phyloP scores from a whole-genome alignment of 30 jellyfish, hydroid and myxozoan genomes.

The Chironex yamaguchii region DNA sequence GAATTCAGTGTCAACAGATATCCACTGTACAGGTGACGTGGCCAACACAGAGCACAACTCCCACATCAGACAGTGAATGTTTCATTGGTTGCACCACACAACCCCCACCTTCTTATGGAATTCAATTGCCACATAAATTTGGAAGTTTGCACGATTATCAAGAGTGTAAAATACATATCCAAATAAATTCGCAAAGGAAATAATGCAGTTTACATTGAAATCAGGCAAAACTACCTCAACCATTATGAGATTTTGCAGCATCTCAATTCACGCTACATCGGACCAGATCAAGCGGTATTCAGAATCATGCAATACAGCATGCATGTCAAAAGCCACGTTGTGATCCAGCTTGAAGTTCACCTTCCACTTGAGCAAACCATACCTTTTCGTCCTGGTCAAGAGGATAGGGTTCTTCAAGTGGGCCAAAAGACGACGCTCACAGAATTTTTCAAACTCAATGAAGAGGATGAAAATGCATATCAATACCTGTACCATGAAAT shows the following conservation, averaged over 20 bases:
- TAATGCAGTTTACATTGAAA: slow-evolving; percentile 63
- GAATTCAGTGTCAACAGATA: slow-evolving; percentile 70
- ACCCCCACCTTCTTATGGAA: slow-evolving; percentile 54
- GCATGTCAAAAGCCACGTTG: slow-evolving; percentile 71
- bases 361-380: slow-evolving; percentile 62
- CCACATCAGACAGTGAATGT: slow-evolving; percentile 45
- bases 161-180: slow-evolving; percentile 55
- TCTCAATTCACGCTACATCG: slow-evolving; percentile 58
- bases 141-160: slow-evolving; percentile 66
- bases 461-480: slow-evolving; percentile 41
- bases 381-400: slow-evolving; percentile 64
- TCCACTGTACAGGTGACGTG: slow-evolving; percentile 74
- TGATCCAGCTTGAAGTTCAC: slow-evolving; percentile 70
- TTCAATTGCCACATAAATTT: slow-evolving; percentile 74
- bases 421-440: slow-evolving; percentile 31
- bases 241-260: slow-evolving; percentile 71
- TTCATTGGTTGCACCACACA: slow-evolving; percentile 78
- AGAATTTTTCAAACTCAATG: slow-evolving; percentile 67
- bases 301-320: slow-evolving; percentile 19
- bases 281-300: slow-evolving; percentile 68
- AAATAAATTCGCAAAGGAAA: slow-evolving; percentile 76
- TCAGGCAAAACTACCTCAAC: slow-evolving; percentile 32
- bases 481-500: slow-evolving; percentile 59
- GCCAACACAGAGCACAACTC: slow-evolving; percentile 38
- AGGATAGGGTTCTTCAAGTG: slow-evolving; percentile 32